A percentile compares a stretch with the other conserved stretches of the same genome.
phyloP scores from a whole-genome alignment of 2,113 vertebrate genomes.

The Podiceps cristatus region DNA sequence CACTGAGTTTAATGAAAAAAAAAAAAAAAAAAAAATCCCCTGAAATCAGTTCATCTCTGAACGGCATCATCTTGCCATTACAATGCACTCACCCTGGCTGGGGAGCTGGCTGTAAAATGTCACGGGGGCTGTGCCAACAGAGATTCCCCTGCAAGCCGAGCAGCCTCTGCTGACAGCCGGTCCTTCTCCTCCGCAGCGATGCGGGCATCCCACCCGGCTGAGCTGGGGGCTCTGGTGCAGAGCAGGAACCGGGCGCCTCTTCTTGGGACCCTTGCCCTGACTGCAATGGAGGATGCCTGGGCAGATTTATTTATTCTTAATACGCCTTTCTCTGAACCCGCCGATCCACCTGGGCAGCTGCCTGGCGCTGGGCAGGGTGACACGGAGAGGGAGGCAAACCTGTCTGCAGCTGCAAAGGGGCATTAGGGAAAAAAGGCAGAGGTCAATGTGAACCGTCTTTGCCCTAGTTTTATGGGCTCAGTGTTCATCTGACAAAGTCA shows the following conservation, averaged over 20 bases:
- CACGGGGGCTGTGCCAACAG: background rate
- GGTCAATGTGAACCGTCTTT: rapidly evolving
- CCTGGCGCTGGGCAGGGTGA: background rate
- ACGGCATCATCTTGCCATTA: rapidly evolving
- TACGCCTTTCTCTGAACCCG: background rate
- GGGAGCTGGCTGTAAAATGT: rapidly evolving
- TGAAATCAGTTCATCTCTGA: background rate
- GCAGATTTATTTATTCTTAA: background rate
- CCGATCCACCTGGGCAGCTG: rapidly evolving
- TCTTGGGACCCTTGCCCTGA: rapidly evolving
- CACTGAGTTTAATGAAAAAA: background rate
- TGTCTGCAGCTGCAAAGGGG: background rate
- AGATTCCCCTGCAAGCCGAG: background rate
- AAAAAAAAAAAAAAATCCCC: background rate
- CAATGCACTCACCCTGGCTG: rapidly evolving
- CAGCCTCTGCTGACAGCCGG: rapidly evolving
- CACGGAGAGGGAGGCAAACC: rapidly evolving
- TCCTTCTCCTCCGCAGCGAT: background rate
- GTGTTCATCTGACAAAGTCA: background rate
- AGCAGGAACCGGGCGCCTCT: too few relatives aligned
- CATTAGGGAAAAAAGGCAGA: rapidly evolving
- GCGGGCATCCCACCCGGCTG: rapidly evolving
- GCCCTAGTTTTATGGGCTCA: background rate
- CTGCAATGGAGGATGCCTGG: too few relatives aligned
- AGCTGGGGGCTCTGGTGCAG: background rate